A percentile compares a stretch with the other conserved stretches of the same genome.
These are phyloP conservation scores for Phalacrocorax carbo DNA, from an alignment of 2,113 vertebrate genomes.

Conservation along the genomic window DNA sequence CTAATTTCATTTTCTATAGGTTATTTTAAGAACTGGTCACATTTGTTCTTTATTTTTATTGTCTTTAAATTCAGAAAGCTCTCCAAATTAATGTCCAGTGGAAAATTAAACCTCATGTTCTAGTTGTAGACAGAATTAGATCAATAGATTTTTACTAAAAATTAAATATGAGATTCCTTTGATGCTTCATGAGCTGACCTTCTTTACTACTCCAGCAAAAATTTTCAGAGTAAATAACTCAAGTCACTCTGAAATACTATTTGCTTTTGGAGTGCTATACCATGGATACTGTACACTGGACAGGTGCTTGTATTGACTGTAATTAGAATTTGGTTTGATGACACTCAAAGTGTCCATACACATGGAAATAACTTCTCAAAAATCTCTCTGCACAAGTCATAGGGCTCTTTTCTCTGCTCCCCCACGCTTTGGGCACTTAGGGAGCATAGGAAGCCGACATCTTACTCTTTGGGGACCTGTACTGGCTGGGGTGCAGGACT, in stretches of 20 bases:
- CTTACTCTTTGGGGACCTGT: background rate
- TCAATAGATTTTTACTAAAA: background rate
- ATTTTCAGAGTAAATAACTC: background rate
- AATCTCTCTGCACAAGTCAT: background rate
- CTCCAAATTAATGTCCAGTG: background rate
- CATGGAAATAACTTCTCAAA: background rate
- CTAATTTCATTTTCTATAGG: background rate
- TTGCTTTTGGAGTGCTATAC: background rate
- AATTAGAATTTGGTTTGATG: background rate
- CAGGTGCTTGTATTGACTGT: background rate
- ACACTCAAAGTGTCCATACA: background rate
- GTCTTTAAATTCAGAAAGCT: slow-evolving; percentile 1
- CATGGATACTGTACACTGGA: background rate
- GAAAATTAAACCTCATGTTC: background rate
- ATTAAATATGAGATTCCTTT: background rate
- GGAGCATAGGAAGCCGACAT: background rate
- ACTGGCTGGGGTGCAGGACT: background rate
- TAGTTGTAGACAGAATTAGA: background rate
- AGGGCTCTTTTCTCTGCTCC: background rate
- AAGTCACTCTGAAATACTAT: background rate
- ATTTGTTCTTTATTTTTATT: background rate
- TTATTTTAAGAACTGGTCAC: background rate
- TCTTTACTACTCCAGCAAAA: background rate
- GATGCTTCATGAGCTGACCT: background rate
- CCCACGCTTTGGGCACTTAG: background rate